Percentiles rank a stretch among this genome's conserved stretches.
phyloP scores from a whole-genome alignment of 2,113 vertebrate genomes.

The Channa maculata region DNA sequence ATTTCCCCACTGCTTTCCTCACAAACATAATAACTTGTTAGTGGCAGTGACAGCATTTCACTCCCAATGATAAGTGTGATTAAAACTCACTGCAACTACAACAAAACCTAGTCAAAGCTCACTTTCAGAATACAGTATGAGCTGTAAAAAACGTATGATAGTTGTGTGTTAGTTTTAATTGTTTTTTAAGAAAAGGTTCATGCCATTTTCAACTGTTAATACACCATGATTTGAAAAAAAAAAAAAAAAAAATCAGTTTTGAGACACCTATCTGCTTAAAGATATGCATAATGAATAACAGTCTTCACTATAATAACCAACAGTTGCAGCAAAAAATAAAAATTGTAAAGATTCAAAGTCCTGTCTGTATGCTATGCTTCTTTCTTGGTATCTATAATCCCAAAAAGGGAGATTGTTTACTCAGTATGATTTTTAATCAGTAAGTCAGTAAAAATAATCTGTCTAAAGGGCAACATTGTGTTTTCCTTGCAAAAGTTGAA shows the following conservation, averaged over 20 bases:
- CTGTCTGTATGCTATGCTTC: background rate
- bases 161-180: conserved; percentile 2
- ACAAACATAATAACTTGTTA: conserved; percentile 25
- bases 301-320: background rate
- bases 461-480: conserved; percentile 45
- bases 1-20: conserved; percentile 25
- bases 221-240: background rate
- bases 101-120: background rate
- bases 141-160: background rate
- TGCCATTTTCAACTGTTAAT: background rate
- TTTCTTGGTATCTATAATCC: conserved; percentile 40
- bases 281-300: background rate
- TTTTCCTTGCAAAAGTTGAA: conserved; percentile 5
- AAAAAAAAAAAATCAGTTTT: background rate
- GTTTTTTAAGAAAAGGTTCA: background rate
- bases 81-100: conserved; percentile 30
- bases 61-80: background rate
- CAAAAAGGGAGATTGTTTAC: conserved; percentile 29
- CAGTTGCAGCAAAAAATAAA: too few relatives aligned
- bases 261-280: background rate
- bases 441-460: conserved; percentile 43
- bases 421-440: conserved; percentile 44
- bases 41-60: conserved; percentile 8
- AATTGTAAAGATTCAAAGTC: background rate
- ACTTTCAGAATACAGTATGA: conserved; percentile 1